Base-by-base conservation (phyloP, 2,797 vertebrate genomes). In the Labeo calbasu region DNA sequence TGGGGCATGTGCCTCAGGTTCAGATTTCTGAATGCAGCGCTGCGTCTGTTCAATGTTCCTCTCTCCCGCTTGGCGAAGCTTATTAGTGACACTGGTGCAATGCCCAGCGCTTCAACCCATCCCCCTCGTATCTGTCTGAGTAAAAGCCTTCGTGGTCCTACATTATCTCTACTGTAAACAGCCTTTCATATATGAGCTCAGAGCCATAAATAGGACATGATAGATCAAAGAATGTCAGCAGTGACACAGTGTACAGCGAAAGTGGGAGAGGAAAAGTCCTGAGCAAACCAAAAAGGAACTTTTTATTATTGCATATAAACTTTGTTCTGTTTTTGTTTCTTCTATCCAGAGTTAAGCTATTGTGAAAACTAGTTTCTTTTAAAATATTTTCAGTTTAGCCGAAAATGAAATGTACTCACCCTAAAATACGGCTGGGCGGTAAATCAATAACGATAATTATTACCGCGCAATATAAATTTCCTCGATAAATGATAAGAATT, bases 21-120 rank as follows among this genome's bases (percentile, higher is more conserved):
- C 84, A 86, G 69, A 87, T 86, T 85, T 81, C 77, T 84, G 82
- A 83, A 83, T 86, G 76, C 70, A 53, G 46, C 51, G 19, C 79
- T 46, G 86, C 48, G 28, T 83, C 73, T 78, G 32, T 68, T 81
- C 90, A 89, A 87, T 90, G 89, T 90, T 90, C 90, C 89, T 90
- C 90, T 89, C 86, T 92, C 90, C 91, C 80, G 85, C 92, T 92
- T 92, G 91, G 91, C 87, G 72, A 91, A 92, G 90, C 92, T 94
- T 92, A 94, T 94, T 92, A 92, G 92, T 91, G 92, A 91, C 89
- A 91, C 87, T 89, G 92, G 63, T 85, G 75, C 73, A 90, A 88
- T 91, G 89, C 90, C 89, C 92, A 88, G 90, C 86, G 89, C 84
- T 89, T 87, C 89, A 89, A 91, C 90, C 90, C 88, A 89, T 90